Evolutionary conservation across 2,113 vertebrate species (phyloP), one percentile per base, ranked within the genome.

Genomic region (Prionailurus viverrinus): DNA sequence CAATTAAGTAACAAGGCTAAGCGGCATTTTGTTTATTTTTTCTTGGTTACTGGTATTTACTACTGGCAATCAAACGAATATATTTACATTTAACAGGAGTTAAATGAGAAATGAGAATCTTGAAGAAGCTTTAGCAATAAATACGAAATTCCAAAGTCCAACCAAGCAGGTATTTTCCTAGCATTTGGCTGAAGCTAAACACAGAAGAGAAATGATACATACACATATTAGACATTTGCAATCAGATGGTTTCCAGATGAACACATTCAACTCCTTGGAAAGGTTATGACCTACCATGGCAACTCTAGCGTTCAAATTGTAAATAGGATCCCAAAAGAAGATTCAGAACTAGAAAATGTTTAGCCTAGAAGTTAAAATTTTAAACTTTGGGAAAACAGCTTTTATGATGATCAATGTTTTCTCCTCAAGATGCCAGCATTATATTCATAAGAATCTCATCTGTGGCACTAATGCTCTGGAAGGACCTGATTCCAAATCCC

Each of bases 71-170:
- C 33, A 93, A 53, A 65, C 16, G 9, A 78, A 51, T 23, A 8
- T 66, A 85, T 89, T 86, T 89, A 89, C 1, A 78, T 58, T 68
- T 86, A 21, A 25, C 4, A 78, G 33, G 33, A 86, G 7, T 4
- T 74, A 19, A 84, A 94, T 55, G 29, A 83, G 21, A 94, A 95
- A 61, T 86, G 33, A 89, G 87, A 91, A 48, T 78, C 61, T 86
- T 63, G 19, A 89, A 89, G 79, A 83, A 66, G 4, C 15, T 71
- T 45, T 66, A 53, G 10, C 36, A 89, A 80, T 92, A 92, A 96
- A 51, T 36, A 63, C 27, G 33, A 71, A 65, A 92, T 89, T 53
- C 27, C 39, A 7, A 65, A 89, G 61, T 83, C 86, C 48, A 89
- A 65, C 21, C 19, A 48, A 86, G 23, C 8, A 41, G 29, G 4